phyloP scores from a whole-genome alignment of 1,140 invertebrate genomes.

The Nasonia giraulti region DNA sequence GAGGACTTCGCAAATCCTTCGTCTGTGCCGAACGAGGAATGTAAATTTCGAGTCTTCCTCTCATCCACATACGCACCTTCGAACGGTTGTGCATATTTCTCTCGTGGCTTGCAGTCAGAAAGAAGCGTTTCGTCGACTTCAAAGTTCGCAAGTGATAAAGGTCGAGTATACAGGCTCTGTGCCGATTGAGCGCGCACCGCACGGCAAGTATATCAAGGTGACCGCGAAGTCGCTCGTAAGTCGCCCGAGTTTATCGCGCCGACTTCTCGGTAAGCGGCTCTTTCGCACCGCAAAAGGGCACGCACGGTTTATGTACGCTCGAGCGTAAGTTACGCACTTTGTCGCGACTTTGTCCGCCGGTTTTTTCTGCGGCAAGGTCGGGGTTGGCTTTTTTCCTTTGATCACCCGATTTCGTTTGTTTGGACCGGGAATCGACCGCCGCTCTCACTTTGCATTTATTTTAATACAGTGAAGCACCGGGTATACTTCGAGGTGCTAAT shows the following conservation, averaged over 20 bases:
- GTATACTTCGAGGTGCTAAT: constrained; percentile 51
- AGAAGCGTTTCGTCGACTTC: constrained; percentile 17
- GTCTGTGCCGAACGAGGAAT: not conserved
- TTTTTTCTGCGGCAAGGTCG: constrained; percentile 17
- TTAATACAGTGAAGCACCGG: constrained; percentile 35
- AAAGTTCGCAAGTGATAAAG: constrained; percentile 21
- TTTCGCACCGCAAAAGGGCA: not conserved
- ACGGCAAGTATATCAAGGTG: constrained; percentile 38
- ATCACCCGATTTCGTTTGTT: not conserved
- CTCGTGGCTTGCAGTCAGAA: not conserved
- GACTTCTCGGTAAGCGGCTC: constrained; percentile 45
- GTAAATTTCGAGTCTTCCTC: constrained; percentile 30
- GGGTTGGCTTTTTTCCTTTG: not conserved
- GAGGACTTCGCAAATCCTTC: not conserved
- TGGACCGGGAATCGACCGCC: not conserved
- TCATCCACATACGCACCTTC: not conserved
- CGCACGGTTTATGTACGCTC: not conserved
- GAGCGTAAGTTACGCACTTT: constrained; percentile 20
- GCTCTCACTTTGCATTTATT: constrained; percentile 28
- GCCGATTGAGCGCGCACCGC: constrained; percentile 4
- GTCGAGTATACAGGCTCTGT: not conserved
- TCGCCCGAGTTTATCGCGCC: constrained; percentile 66
- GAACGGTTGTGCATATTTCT: not conserved
- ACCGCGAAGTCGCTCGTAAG: constrained; percentile 63
- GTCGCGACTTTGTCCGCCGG: not conserved